These are phyloP conservation scores for Drosophila malerkotliana DNA, from an alignment of 1,140 invertebrate genomes.

Conservation along the genomic window DNA sequence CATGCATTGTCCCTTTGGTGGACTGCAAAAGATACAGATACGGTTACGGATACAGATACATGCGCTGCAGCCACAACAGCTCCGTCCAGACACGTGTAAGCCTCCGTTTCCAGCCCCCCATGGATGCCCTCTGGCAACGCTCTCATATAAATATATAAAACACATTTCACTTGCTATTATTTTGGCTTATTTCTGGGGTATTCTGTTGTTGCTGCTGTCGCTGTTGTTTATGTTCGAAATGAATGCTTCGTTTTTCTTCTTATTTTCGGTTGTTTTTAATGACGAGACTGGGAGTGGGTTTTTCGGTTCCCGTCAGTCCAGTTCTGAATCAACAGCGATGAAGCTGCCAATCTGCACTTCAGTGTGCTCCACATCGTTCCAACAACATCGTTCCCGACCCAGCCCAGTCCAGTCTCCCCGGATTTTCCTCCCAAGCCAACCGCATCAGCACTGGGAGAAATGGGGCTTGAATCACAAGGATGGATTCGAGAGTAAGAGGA, in stretches of 20 bases:
- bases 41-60: constrained; percentile 23
- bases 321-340: constrained; percentile 59
- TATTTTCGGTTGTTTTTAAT: constrained; percentile 54
- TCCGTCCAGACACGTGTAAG: constrained; percentile 50
- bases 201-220: constrained; percentile 20
- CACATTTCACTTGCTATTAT: constrained; percentile 61
- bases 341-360: constrained; percentile 51
- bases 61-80: constrained; percentile 8
- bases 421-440: constrained; percentile 27
- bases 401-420: constrained; percentile 1
- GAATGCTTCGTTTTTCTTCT: constrained; percentile 43
- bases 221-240: constrained; percentile 57
- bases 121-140: background rate
- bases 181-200: constrained; percentile 26
- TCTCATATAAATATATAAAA: constrained; percentile 53
- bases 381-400: background rate
- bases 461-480: no score
- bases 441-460: constrained; percentile 22
- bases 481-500: no score
- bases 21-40: constrained; percentile 10
- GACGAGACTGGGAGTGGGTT: constrained; percentile 61
- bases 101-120: constrained; percentile 2
- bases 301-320: constrained; percentile 64
- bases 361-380: constrained; percentile 21
- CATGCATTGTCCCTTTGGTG: constrained; percentile 13